Base-by-base conservation (phyloP, 2,888 invertebrate species). In the Phasia obesa region DNA sequence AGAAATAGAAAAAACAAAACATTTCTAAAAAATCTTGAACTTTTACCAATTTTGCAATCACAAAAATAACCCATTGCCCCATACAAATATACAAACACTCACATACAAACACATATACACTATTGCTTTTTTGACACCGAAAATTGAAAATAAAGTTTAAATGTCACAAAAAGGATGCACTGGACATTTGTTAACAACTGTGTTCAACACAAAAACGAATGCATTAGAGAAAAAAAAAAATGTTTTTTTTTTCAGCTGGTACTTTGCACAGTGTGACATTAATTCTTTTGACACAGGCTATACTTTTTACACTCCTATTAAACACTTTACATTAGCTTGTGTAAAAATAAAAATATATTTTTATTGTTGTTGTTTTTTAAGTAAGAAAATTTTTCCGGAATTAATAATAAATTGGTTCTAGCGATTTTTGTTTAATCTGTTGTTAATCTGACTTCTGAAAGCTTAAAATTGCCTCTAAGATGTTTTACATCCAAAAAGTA, bases 91-190 rank as follows among this genome's bases (percentile, higher is more conserved):
- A 35, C 1, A 35, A 9, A 11, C 9, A 53, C 15, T n/a, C 38
- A 4, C 42, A 25, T 2, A 15, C 64, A 23, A 3, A 15, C 53
- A 67, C 21, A 1, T n/a, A 13, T 71, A 21, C 35, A 59, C 35
- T 60, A n/a, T n/a, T 71, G 42, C 47, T n/a, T n/a, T n/a, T n/a
- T n/a, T 57, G 44, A 47, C 44, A 57, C 57, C 44, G 25, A 49
- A 51, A 31, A 49, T 47, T 21, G 2, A 59, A 31, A 23, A 11
- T 23, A n/a, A 23, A 64, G 13, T 15, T 19, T 60, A 60, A 77
- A 69, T 77, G 77, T 70, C 77, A 77, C 35, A 35, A 62, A 77
- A 62, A 77, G 60, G 35, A 55, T 21, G 35, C 3, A n/a, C 31
- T 38, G 70, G 47, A 70, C 31, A 77, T 69, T 77, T 62, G 53